Conservation (phyloP, 2,113 vertebrate genomes). For the Puntigrus tetrazona region DNA sequence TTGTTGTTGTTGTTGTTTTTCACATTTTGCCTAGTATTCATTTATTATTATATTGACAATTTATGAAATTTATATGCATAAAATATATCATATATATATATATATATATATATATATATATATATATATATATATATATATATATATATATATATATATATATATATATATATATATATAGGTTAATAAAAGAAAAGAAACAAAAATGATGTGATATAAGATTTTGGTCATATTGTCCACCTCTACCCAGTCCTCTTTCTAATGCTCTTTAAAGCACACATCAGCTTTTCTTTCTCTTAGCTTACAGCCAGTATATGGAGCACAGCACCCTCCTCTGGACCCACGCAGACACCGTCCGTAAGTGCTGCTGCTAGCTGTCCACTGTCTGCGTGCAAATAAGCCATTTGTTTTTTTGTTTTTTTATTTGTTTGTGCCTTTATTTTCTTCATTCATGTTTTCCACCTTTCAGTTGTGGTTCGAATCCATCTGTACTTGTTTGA, state of each 20-base stretch:
- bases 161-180: too few species aligned
- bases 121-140: too few species aligned
- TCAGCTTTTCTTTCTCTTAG: constrained; percentile 68
- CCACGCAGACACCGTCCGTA: constrained; percentile 88
- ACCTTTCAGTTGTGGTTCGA: neutral
- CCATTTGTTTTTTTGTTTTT: neutral
- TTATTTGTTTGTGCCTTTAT: neutral
- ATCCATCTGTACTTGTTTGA: neutral
- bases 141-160: too few species aligned
- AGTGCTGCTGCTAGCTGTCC: constrained; percentile 64
- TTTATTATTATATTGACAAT: too few species aligned
- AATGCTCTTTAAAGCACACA: constrained; percentile 9
- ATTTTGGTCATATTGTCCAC: too few species aligned
- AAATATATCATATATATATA: too few species aligned
- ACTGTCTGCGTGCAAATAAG: constrained; percentile 32
- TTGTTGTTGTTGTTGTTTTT: too few species aligned
- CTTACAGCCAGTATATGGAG: constrained; percentile 95
- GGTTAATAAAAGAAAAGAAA: too few species aligned
- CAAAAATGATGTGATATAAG: too few species aligned
- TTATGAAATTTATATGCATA: too few species aligned
- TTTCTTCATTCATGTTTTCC: neutral
- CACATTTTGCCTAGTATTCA: too few species aligned
- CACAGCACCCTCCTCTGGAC: constrained; percentile 93
- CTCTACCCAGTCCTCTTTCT: neutral
- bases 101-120: too few species aligned